Base-by-base conservation (phyloP, 2,888 invertebrate genomes). In the Microctonus brassicae region DNA sequence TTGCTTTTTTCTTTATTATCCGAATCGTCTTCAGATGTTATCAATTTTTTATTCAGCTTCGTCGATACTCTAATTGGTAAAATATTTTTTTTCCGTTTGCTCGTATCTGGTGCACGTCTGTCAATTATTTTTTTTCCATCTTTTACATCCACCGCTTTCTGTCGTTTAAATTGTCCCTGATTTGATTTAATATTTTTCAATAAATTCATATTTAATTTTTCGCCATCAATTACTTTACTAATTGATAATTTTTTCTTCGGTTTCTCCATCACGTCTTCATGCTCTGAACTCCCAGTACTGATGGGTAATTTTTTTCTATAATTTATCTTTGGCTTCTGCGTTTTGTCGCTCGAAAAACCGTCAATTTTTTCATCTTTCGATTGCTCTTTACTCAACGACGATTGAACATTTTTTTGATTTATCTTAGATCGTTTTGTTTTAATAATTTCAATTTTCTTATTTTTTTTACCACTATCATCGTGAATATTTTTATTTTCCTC, bases 221-320 rank as follows among this genome's bases (percentile, higher is more conserved):
- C 61, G 2, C n/a, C 9, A 2, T 80, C 78, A 6, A 73, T 68
- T 5, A 60, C 22, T 17, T 58, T 24, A 7, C 17, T 47, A 11
- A 2, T 53, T 1, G 67, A 22, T 29, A 22, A 52, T 4, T 67
- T 60, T 20, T 76, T 80, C 57, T 77, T 78, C 5, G 69, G 58
- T 69, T 77, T 81, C 47, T 82, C 83, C 0, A 73, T 55, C 6
- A 52, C 22, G 10, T 86, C 82, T 3, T 85, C 83, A 7, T 79
- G 72, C 52, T 84, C 85, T 0, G 83, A 84, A 68, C 83, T 84
- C 20, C 78, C 84, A 0, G 84, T 81, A 53, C 82, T 84, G 9
- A 79, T 75, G 0, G 77, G 74, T 17, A 80, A 81, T 6, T 70
- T 64, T 57, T 76, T 77, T 67, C 77, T 76, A n/a, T 81, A 80